A percentile compares a stretch with the other conserved stretches of the same genome.
Conservation (phyloP, 2,888 invertebrate genomes). For the Petrophora chlorosata region DNA sequence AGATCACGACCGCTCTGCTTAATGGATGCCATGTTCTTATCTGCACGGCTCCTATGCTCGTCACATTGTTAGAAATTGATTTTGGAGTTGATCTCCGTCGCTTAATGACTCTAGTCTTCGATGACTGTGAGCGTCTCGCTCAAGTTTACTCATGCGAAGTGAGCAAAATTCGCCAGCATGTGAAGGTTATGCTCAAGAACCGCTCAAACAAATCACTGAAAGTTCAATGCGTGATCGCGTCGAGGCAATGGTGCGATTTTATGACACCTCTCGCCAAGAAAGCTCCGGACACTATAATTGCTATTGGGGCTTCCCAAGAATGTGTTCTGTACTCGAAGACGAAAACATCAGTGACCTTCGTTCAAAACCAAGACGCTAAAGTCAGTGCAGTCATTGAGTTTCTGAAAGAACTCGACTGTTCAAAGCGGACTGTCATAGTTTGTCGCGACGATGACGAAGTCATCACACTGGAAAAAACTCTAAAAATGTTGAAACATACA, state of each 20-base stretch:
- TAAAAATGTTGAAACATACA: slow-evolving; percentile 47
- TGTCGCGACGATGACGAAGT: slow-evolving; percentile 85
- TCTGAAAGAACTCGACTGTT: slow-evolving; percentile 66
- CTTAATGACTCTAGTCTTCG: slow-evolving; percentile 87
- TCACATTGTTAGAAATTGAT: slow-evolving; percentile 68
- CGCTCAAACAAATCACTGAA: slow-evolving; percentile 67
- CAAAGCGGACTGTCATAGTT: slow-evolving; percentile 84
- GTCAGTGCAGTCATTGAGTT: slow-evolving; percentile 71
- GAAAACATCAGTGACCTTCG: slow-evolving; percentile 63
- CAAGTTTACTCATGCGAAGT: slow-evolving; percentile 78
- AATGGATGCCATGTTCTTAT: slow-evolving; percentile 89
- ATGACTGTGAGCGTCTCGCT: slow-evolving; percentile 87
- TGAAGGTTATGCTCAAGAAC: slow-evolving; percentile 69
- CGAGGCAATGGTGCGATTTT: slow-evolving; percentile 85
- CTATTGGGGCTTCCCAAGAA: slow-evolving; percentile 89
- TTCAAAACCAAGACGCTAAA: slow-evolving; percentile 69
- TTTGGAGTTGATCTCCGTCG: slow-evolving; percentile 83
- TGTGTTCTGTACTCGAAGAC: slow-evolving; percentile 88
- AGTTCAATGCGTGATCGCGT: slow-evolving; percentile 85
- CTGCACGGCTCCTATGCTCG: slow-evolving; percentile 85
- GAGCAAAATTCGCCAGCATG: slow-evolving; percentile 65
- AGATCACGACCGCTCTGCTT: slow-evolving; percentile 72
- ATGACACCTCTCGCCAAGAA: slow-evolving; percentile 82
- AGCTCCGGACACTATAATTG: slow-evolving; percentile 85
- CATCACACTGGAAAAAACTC: slow-evolving; percentile 52